Percentiles rank a stretch among this genome's conserved stretches.
phyloP scores from a whole-genome alignment of 2,888 invertebrate species.

The Phengaris arion region DNA sequence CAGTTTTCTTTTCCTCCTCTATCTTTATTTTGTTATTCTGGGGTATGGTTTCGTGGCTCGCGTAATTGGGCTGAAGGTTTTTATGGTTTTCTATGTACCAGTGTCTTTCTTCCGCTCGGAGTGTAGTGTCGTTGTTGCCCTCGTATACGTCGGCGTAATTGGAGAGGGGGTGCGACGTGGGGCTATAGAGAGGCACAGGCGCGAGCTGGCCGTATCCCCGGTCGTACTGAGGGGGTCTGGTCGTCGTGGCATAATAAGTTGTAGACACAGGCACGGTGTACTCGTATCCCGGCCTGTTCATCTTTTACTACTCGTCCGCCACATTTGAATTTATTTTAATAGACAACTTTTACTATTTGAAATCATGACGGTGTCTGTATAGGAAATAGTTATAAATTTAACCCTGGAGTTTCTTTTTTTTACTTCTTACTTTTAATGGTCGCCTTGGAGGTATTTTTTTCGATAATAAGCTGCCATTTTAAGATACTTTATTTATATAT shows the following conservation, averaged over 20 bases:
- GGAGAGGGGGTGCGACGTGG: conserved; percentile 69
- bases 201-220: conserved; percentile 69
- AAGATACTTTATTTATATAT: too few relatives aligned
- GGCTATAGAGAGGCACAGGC: conserved; percentile 66
- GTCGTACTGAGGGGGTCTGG: conserved; percentile 72
- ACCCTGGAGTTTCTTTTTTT: too few relatives aligned
- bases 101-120: conserved; percentile 73
- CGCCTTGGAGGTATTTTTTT: too few relatives aligned
- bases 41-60: conserved; percentile 60
- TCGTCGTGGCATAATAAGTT: conserved; percentile 69
- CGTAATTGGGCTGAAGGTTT: conserved; percentile 64
- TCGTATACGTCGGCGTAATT: conserved; percentile 76
- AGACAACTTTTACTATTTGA: conserved; percentile 28
- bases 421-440: too few relatives aligned
- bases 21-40: conserved; percentile 75
- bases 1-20: conserved; percentile 71
- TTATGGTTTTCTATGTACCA: conserved; percentile 79
- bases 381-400: not conserved
- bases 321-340: conserved; percentile 70
- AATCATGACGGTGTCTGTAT: conserved; percentile 53
- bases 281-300: conserved; percentile 78
- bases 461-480: too few relatives aligned
- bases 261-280: conserved; percentile 74
- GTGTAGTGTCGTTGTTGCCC: conserved; percentile 75
- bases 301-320: conserved; percentile 69